phyloP scores from a whole-genome alignment of 1,140 invertebrate genomes.

The Drosophila kurseongensis region DNA sequence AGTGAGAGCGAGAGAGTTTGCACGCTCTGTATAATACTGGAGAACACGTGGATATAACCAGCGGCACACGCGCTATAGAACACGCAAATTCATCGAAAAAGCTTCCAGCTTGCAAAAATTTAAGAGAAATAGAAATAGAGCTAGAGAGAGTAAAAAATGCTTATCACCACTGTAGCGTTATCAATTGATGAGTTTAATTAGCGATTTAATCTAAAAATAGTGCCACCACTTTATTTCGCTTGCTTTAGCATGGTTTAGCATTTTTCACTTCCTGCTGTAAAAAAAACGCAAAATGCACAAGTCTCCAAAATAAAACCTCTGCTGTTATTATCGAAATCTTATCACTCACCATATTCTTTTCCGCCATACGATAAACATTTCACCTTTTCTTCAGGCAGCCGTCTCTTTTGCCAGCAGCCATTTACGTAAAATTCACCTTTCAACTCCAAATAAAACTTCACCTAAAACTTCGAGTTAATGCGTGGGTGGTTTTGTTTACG shows the following conservation, averaged over 20 bases:
- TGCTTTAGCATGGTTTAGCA: conserved; percentile 38
- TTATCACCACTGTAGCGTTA: conserved; percentile 53
- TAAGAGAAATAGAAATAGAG: background rate
- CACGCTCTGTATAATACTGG: conserved; percentile 9
- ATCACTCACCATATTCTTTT: conserved; percentile 44
- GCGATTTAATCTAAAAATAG: conserved; percentile 8
- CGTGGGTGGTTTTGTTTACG: conserved; percentile 67
- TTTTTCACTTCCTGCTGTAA: conserved; percentile 46
- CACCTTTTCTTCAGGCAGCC: background rate
- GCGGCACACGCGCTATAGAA: conserved; percentile 40
- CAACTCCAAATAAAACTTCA: conserved; percentile 10
- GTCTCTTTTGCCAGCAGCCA: conserved; percentile 19
- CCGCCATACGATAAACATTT: conserved; percentile 15
- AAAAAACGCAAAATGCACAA: conserved; percentile 6
- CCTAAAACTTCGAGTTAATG: conserved; percentile 15
- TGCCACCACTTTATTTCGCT: conserved; percentile 10
- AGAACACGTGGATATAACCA: conserved; percentile 43
- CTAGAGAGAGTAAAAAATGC: conserved; percentile 12
- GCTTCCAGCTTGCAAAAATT: conserved; percentile 24
- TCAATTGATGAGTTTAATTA: conserved; percentile 42
- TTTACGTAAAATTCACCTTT: background rate
- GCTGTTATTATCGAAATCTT: conserved; percentile 42
- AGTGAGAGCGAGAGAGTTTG: conserved; percentile 8
- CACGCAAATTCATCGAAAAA: conserved; percentile 29
- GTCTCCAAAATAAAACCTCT: conserved; percentile 11